Conservation (phyloP, 2,888 invertebrate species). For the Caenorhabditis sp. region DNA sequence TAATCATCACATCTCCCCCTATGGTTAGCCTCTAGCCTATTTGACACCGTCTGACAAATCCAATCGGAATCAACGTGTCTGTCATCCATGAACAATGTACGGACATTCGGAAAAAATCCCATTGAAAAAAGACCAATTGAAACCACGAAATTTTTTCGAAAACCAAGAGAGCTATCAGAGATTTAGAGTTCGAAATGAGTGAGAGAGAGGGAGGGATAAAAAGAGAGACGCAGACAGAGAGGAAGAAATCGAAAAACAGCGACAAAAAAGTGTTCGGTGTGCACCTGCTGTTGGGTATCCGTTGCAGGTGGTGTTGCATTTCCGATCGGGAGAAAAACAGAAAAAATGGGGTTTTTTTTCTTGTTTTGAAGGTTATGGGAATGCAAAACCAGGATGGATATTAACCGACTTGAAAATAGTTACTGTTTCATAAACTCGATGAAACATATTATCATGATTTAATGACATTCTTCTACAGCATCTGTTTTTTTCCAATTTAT, state of each 20-base stretch:
- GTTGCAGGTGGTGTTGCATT: constrained; percentile 15
- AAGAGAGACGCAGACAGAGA: neutral
- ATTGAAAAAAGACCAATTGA: neutral
- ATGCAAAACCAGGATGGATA: neutral
- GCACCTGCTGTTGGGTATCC: constrained; percentile 24
- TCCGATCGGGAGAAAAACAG: neutral
- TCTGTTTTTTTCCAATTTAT: too few relatives aligned
- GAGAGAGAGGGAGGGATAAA: neutral
- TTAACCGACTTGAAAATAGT: too few relatives aligned
- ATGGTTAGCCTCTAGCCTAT: too few relatives aligned
- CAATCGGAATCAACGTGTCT: constrained; percentile 12
- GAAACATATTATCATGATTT: too few relatives aligned
- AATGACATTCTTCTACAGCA: too few relatives aligned
- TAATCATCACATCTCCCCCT: too few relatives aligned
- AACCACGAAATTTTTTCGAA: neutral
- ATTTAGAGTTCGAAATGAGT: neutral
- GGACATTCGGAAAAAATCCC: neutral
- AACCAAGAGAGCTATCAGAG: neutral
- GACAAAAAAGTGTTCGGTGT: constrained; percentile 16
- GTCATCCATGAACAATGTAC: too few relatives aligned
- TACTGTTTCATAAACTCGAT: too few relatives aligned
- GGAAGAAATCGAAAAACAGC: neutral
- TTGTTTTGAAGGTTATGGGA: constrained; percentile 5
- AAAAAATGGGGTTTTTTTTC: neutral
- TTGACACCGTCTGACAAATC: constrained; percentile 5